phyloP scores from a whole-genome alignment of 1,140 invertebrate genomes.

The Aphelenchoides fujianensis region DNA sequence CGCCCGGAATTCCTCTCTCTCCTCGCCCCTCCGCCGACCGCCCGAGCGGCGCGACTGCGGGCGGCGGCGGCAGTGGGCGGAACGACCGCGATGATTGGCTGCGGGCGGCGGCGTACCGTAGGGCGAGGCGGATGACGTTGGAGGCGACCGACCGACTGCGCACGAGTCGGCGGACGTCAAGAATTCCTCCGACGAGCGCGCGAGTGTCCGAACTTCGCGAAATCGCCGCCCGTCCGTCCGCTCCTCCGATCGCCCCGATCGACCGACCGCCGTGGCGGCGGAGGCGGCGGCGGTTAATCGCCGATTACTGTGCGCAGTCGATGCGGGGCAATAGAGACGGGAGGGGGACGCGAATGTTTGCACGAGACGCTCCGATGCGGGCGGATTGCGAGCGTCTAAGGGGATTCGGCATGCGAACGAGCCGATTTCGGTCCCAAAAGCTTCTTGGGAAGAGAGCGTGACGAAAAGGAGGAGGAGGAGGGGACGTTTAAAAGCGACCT shows the following conservation, averaged over 20 bases:
- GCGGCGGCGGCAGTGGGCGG: not conserved
- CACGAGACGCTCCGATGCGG: not conserved
- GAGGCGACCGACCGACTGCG: not conserved
- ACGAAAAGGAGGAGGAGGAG: not conserved
- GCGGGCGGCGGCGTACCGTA: not conserved
- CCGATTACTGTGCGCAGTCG: not conserved
- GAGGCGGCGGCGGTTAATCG: not conserved
- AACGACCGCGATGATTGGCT: conserved; percentile 14
- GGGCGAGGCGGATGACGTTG: not conserved
- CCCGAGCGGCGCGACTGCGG: too few species aligned
- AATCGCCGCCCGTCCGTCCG: too few species aligned
- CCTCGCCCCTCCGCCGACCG: too few species aligned
- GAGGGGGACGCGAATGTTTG: not conserved
- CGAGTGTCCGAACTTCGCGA: too few species aligned
- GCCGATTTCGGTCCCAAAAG: conserved; percentile 1
- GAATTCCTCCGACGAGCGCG: too few species aligned
- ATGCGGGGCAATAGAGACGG: not conserved
- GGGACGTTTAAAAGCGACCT: not conserved
- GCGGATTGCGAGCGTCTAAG: not conserved
- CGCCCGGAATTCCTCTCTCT: not conserved
- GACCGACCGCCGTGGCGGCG: too few species aligned
- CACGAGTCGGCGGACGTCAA: not conserved
- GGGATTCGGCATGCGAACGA: conserved; percentile 2
- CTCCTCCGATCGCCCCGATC: too few species aligned
- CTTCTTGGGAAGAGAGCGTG: too few species aligned